phyloP scores from a whole-genome alignment of 2,113 vertebrate genomes.

The Otis tarda region DNA sequence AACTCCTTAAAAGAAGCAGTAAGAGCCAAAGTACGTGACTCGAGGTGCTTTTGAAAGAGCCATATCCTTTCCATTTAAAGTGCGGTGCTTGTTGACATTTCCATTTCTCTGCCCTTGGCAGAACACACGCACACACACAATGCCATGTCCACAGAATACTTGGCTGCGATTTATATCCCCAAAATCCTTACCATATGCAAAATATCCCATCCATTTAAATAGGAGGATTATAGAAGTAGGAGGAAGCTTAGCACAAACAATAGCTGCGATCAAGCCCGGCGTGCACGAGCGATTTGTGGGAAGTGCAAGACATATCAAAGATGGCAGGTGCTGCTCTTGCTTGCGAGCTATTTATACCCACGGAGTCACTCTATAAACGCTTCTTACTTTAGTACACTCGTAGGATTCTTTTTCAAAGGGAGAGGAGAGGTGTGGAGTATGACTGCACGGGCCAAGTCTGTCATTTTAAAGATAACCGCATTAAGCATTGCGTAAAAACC shows the following conservation, averaged over 20 bases:
- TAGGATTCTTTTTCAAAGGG: background rate
- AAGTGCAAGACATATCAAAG: slow-evolving; percentile 25
- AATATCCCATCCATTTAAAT: slow-evolving; percentile 12
- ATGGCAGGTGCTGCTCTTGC: slow-evolving; percentile 57
- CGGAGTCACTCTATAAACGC: background rate
- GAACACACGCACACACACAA: accelerated
- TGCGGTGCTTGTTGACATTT: background rate
- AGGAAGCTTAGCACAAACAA: slow-evolving; percentile 63
- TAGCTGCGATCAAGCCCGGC: slow-evolving; percentile 19
- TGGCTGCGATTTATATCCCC: background rate
- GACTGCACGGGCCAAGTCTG: background rate
- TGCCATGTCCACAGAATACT: slow-evolving; percentile 1
- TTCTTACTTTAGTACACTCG: background rate
- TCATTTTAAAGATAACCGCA: background rate
- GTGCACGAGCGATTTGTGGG: slow-evolving; percentile 34
- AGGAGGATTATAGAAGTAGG: slow-evolving; percentile 46
- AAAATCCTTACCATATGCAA: background rate
- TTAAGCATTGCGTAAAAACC: background rate
- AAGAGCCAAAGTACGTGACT: background rate
- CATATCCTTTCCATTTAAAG: background rate
- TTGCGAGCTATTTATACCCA: background rate
- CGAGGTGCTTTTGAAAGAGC: background rate
- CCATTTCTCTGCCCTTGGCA: background rate
- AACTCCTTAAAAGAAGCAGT: background rate
- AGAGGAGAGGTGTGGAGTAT: background rate